Base-by-base conservation (phyloP, 2,113 vertebrate species). In the Copsychus sechellarum region DNA sequence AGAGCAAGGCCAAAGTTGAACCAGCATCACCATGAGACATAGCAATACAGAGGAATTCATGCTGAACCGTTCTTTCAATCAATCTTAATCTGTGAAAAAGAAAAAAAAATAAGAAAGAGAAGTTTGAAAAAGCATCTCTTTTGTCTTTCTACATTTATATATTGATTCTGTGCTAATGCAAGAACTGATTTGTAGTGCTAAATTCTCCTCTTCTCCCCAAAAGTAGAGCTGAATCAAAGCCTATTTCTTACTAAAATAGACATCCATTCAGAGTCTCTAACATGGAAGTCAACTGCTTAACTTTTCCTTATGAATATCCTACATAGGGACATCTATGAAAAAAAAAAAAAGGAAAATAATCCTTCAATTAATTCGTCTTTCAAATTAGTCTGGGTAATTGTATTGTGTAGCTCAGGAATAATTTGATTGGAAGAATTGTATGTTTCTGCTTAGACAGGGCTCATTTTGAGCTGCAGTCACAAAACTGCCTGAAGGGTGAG, bases 1-100 rank as follows among this genome's bases (percentile, higher is more conserved):
- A 58, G 96, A 87, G 38, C 92, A 97, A 71, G 95, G 96, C 81
- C 96, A 93, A 76, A 98, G 93, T 54, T 98, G 95, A 66, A 86
- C 81, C 81, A 98, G 47, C 40, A 97, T 92, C 81, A 98, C 61
- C 28, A 97, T 21, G 25, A 98, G 65, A 57, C 17, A 78, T 31
- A 98, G 87, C 65, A 97, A 80, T 42, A 79, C 40, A 3, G 29
- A 92, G 47, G 66, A 90, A 69, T 95, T 97, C 98, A 98, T 98
- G 92, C 83, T 98, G 91, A 83, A 82, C 28, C 10, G 13, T 88
- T 47, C 45, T 91, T 87, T 86, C 86, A 95, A 74, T 90, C 65
- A 79, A 26, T 88, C 69, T 60, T 51, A 36, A 87, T 96, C 96
- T 93, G 73, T 29, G 13, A 51, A 94, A 86, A 20, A 85, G 42